phyloP scores from a whole-genome alignment of 2,888 invertebrate species.

The Phengaris alcon region DNA sequence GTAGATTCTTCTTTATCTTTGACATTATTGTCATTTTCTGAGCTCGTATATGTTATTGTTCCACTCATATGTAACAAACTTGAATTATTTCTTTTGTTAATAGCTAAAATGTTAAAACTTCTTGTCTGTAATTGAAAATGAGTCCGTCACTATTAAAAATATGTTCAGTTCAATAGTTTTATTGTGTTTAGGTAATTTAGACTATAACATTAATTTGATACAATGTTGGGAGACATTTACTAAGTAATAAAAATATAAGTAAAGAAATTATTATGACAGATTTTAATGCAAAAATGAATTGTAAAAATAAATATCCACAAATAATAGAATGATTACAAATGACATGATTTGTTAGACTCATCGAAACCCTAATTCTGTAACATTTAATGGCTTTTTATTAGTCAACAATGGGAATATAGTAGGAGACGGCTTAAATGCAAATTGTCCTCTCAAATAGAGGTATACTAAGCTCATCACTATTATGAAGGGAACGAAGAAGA shows the following conservation, averaged over 20 bases:
- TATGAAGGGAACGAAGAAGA: neutral
- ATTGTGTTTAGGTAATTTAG: too few relatives aligned
- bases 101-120: neutral
- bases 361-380: neutral
- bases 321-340: neutral
- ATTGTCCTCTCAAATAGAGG: constrained; percentile 2
- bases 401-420: neutral
- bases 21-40: neutral
- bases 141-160: neutral
- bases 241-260: too few relatives aligned
- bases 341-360: neutral
- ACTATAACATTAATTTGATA: too few relatives aligned
- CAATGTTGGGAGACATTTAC: too few relatives aligned
- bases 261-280: too few relatives aligned
- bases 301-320: neutral
- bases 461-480: constrained; percentile 9
- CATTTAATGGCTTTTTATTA: neutral
- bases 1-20: neutral
- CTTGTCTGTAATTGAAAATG: neutral
- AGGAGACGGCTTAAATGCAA: constrained; percentile 1
- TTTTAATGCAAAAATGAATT: neutral
- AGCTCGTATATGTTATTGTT: neutral
- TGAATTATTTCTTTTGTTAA: neutral
- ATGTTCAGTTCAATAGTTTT: neutral
- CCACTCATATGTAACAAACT: neutral